These are phyloP conservation scores for Euplagia quadripunctaria DNA, from an alignment of 2,888 invertebrate species.

Conservation along the genomic window DNA sequence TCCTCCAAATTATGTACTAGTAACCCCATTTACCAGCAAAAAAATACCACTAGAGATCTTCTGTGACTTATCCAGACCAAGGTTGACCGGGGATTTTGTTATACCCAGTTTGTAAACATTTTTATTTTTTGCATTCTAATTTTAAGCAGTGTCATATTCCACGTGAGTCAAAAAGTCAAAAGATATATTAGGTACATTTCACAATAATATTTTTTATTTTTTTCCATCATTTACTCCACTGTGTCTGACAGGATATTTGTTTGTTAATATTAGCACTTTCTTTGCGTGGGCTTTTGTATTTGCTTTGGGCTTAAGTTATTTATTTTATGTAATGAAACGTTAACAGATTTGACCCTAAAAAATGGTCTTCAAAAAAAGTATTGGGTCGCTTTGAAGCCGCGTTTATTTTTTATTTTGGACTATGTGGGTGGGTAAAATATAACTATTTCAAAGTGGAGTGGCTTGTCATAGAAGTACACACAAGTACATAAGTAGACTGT, in stretches of 20 bases:
- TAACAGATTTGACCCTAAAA: not conserved
- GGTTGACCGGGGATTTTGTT: no score
- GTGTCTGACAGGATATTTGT: slow-evolving; percentile 18
- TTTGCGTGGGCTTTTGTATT: not conserved
- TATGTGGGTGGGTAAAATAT: no score
- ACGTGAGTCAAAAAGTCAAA: slow-evolving; percentile 9
- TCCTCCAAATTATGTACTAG: no score
- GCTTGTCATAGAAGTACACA: no score
- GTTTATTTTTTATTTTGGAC: not conserved
- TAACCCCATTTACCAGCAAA: no score
- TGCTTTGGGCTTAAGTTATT: slow-evolving; percentile 6
- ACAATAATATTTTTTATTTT: slow-evolving; percentile 9
- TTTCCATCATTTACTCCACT: slow-evolving; percentile 5
- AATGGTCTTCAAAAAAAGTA: not conserved
- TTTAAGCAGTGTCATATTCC: slow-evolving; percentile 11
- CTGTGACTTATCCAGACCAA: no score
- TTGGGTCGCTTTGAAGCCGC: not conserved
- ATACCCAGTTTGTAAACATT: no score
- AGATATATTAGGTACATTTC: slow-evolving; percentile 13
- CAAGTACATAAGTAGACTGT: no score
- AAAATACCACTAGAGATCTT: no score
- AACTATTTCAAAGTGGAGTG: no score
- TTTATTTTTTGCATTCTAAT: not conserved
- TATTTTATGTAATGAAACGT: slow-evolving; percentile 15
- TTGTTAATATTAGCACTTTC: slow-evolving; percentile 12